Base-by-base conservation (phyloP, 2,888 invertebrate species). In the Lydus trimaculatus region DNA sequence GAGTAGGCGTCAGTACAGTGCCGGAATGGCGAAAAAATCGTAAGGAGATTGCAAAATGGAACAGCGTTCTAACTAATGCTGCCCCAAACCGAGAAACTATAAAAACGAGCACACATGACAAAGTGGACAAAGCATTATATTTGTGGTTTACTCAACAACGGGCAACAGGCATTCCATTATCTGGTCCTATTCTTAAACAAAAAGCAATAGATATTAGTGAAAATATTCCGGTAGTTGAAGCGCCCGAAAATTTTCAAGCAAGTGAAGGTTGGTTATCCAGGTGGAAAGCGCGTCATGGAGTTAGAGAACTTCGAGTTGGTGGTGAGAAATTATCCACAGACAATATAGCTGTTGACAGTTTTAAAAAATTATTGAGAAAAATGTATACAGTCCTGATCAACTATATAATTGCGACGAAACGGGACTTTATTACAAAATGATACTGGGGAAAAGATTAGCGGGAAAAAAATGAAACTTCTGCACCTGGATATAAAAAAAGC, bases 321-420 rank as follows among this genome's bases (percentile, higher is more conserved):
- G n/a, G n/a, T n/a, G n/a, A n/a, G n/a, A n/a, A n/a, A n/a, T n/a
- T n/a, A n/a, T n/a, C n/a, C n/a, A n/a, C n/a, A n/a, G n/a, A n/a
- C n/a, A n/a, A n/a, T n/a, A n/a, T n/a, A n/a, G n/a, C n/a, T n/a
- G n/a, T n/a, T n/a, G n/a, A n/a, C n/a, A 56, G 69, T 73, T 75
- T 58, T 39, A 71, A 48, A 65, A 71, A 17, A 64, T 71, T 31
- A 63, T 72, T 25, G 61, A 59, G 58, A 67, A 72, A 31, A 69
- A 72, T 64, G 63, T 63, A 63, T 72, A 71, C 43, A 60, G 71
- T 13, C 65, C 61, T 15, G 68, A 74, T 61, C 75, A 75, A 68
- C 63, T 78, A 31, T 76, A 72, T 61, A 76, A 76, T 63, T 72
- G 74, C 23, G 66, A 75, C 58, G 73, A 77, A 64, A 75, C 74